Conservation (phyloP, 2,797 vertebrate genomes). For the Esox masquinongy region DNA sequence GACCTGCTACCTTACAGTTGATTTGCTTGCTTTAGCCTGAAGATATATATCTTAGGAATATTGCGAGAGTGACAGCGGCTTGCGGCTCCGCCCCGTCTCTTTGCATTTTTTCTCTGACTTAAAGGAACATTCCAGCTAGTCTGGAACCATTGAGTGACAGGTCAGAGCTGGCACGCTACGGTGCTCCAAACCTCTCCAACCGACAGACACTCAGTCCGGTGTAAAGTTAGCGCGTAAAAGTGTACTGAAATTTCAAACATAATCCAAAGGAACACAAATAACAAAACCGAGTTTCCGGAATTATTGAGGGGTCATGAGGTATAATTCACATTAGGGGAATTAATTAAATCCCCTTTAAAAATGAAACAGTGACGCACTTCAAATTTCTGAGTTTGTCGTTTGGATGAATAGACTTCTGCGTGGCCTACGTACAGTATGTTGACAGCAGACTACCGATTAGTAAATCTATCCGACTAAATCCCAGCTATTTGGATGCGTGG, state of each 20-base stretch:
- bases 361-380: background rate
- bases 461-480: constrained; percentile 32
- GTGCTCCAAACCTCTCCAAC: constrained; percentile 2
- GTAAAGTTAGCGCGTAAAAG: background rate
- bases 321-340: background rate
- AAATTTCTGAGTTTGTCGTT: background rate
- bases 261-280: background rate
- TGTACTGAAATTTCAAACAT: background rate
- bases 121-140: constrained; percentile 77
- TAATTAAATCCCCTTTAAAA: background rate
- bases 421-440: constrained; percentile 18
- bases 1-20: constrained; percentile 6
- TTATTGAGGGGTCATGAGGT: background rate
- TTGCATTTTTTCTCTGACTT: constrained; percentile 59
- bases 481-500: background rate
- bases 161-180: constrained; percentile 56
- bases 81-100: constrained; percentile 64
- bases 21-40: constrained; percentile 41
- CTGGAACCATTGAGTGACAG: constrained; percentile 55
- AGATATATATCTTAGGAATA: constrained; percentile 54
- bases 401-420: background rate
- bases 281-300: background rate
- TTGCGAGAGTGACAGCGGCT: constrained; percentile 57
- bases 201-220: constrained; percentile 5
- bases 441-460: constrained; percentile 27